Evolutionary conservation across 2,888 invertebrate species (phyloP).

Genomic region (Erannis defoliaria): DNA sequence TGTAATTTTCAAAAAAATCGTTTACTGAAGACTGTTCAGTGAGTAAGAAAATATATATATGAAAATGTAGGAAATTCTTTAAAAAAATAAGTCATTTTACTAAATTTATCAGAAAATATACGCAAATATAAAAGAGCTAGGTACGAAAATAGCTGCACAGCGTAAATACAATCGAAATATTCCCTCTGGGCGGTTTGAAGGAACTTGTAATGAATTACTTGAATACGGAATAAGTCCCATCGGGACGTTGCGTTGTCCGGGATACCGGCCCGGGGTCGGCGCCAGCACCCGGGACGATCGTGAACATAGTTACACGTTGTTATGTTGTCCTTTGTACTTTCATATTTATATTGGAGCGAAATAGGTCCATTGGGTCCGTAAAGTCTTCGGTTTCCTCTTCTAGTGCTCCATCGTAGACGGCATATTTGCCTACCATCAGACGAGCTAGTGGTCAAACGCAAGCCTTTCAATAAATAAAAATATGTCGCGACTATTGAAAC

Average conservation of each 20-base stretch:
- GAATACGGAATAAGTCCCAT: slow-evolving; percentile 13
- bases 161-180: slow-evolving; percentile 30
- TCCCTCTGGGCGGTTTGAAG: slow-evolving; percentile 14
- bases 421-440: too few relatives aligned
- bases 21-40: too few relatives aligned
- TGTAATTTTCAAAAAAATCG: too few relatives aligned
- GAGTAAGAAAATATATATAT: too few relatives aligned
- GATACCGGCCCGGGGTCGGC: neutral
- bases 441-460: too few relatives aligned
- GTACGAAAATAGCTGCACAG: slow-evolving; percentile 9
- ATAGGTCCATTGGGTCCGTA: too few relatives aligned
- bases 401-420: too few relatives aligned
- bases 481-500: neutral
- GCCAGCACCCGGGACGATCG: neutral
- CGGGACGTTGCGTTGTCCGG: slow-evolving; percentile 9
- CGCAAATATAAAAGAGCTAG: slow-evolving; percentile 9
- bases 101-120: neutral
- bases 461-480: too few relatives aligned
- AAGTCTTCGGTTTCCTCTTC: too few relatives aligned
- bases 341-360: too few relatives aligned
- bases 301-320: neutral
- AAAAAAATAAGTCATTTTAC: slow-evolving; percentile 1
- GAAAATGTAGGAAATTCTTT: neutral
- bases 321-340: neutral
- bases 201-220: slow-evolving; percentile 33